Base-by-base conservation (phyloP, 2,888 invertebrate species). In the Spilosoma lubricipeda region DNA sequence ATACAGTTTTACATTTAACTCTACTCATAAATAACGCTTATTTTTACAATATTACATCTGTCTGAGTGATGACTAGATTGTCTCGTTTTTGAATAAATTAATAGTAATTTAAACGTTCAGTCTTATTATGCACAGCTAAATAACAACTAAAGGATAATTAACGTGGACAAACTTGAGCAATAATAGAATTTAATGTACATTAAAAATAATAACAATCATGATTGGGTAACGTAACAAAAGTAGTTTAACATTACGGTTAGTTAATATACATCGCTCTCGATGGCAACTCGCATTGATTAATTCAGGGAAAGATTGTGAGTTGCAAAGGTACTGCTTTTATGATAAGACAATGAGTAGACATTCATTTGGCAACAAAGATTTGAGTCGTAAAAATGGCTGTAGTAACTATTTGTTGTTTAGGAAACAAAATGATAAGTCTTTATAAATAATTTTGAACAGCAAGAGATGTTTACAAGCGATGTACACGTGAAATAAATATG, bases 1-100 rank as follows among this genome's bases (percentile, higher is more conserved):
- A 87, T 93, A 93, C 93, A 93, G 83, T 74, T 89, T 89, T 88
- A 89, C 85, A 88, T 83, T 80, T 77, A 82, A 79, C 76, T 56
- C 83, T 85, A 82, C 63, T 79, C 73, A 78, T 77, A 82, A 83
- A 83, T 63, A 63, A 63, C 72, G 78, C 68, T 79, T 83, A 87
- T 80, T 85, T 82, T 79, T 85, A 85, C 80, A 82, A 77, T 80
- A 82, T 81, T 80, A 80, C 63, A 76, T 79, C 75, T 80, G 77
- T 72, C 73, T 76, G 71, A 75, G 63, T 82, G 79, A 77, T 80
- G 85, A 86, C 84, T 84, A 86, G 82, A 85, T 78, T 72, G 77
- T 77, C 82, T 80, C 77, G 77, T 74, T 79, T 56, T 76, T 73
- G 65, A 78, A 78, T 84, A 80, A 83, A 85, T 81, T 77, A 82